Percentiles rank a stretch among this genome's conserved stretches.
These are phyloP conservation scores for Auanema freiburgensis DNA, from an alignment of 2,888 invertebrate genomes.

Conservation along the genomic window DNA sequence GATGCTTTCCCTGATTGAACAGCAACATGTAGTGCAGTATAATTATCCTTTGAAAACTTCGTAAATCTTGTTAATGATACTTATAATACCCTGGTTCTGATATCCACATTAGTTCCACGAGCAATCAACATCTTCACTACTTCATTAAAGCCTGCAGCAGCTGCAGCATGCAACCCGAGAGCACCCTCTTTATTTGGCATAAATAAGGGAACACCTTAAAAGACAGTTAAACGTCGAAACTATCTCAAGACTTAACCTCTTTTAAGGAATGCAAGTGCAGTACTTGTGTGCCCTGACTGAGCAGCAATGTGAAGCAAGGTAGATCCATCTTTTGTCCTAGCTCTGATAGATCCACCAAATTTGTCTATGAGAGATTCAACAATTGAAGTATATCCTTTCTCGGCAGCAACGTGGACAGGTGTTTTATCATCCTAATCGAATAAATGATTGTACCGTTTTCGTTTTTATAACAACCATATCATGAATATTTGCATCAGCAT, in stretches of 20 bases:
- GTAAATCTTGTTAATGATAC: background rate
- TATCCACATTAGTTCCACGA: constrained; percentile 94
- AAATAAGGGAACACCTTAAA: constrained; percentile 83
- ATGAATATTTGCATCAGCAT: constrained; percentile 89
- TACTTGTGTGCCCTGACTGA: constrained; percentile 93
- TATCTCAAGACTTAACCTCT: constrained; percentile 70
- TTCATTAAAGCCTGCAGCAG: constrained; percentile 91
- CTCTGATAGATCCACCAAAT: constrained; percentile 81
- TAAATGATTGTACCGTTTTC: background rate
- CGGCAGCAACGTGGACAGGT: constrained; percentile 95
- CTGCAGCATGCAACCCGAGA: constrained; percentile 94
- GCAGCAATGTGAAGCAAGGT: constrained; percentile 98
- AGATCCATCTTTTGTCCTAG: constrained; percentile 78
- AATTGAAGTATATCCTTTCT: constrained; percentile 90
- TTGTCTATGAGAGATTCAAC: constrained; percentile 95
- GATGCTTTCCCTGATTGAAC: constrained; percentile 71
- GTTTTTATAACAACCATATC: constrained; percentile 75
- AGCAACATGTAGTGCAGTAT: constrained; percentile 95
- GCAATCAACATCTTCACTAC: constrained; percentile 76
- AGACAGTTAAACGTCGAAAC: background rate
- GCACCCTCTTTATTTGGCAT: constrained; percentile 99
- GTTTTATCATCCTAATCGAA: constrained; percentile 78
- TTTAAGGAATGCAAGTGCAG: constrained; percentile 95
- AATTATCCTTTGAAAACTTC: constrained; percentile 81
- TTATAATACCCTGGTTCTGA: constrained; percentile 84